These are phyloP conservation scores for Thripadectes ignobilis DNA, from an alignment of 2,797 vertebrate genomes.

Conservation along the genomic window DNA sequence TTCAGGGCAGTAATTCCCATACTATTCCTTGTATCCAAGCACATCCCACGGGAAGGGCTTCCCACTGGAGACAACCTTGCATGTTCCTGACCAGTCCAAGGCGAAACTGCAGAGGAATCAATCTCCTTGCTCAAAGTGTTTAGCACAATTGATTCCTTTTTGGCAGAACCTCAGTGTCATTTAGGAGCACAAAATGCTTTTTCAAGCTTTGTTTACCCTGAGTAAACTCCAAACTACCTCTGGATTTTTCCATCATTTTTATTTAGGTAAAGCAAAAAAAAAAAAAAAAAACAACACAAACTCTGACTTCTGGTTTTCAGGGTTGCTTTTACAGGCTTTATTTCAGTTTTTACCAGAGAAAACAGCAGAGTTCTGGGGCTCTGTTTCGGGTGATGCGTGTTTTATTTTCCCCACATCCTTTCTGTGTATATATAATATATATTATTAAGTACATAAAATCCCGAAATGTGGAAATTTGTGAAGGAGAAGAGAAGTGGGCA, in stretches of 20 bases:
- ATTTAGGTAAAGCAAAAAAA: background rate
- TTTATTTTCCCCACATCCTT: background rate
- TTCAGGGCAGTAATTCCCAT: background rate
- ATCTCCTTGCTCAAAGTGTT: background rate
- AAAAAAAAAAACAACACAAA: too few relatives aligned
- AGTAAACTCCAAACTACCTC: background rate
- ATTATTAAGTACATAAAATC: background rate
- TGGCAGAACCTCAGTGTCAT: background rate
- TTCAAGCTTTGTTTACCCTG: background rate
- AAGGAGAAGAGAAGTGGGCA: background rate
- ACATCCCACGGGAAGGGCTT: background rate
- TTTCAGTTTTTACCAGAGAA: background rate
- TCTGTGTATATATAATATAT: background rate
- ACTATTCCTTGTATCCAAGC: background rate
- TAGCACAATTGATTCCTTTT: background rate
- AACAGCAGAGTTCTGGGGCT: background rate
- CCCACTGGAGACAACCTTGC: background rate
- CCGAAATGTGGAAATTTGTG: background rate
- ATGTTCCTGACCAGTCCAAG: background rate
- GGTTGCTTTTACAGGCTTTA: background rate
- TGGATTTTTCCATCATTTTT: background rate
- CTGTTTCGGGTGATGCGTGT: background rate
- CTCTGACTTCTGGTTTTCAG: background rate
- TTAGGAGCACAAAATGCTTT: background rate
- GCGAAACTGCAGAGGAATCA: background rate